These are phyloP conservation scores for Teinopalpus imperialis DNA, from an alignment of 2,888 invertebrate genomes.

Conservation along the genomic window DNA sequence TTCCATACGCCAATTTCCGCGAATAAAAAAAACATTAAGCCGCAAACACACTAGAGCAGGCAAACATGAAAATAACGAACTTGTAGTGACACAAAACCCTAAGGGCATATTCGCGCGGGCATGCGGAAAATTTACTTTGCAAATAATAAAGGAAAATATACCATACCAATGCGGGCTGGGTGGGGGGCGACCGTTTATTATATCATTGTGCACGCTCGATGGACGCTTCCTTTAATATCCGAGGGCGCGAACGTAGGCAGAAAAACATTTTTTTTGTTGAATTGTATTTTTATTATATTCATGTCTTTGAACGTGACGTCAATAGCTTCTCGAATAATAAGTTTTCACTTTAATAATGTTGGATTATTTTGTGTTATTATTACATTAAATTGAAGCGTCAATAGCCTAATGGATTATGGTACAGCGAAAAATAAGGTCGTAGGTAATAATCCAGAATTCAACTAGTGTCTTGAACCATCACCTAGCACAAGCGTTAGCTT, in stretches of 20 bases:
- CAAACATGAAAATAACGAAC: slow-evolving; percentile 24
- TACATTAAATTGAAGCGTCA: no score
- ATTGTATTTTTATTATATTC: slow-evolving; percentile 27
- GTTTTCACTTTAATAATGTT: no score
- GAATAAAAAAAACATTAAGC: slow-evolving; percentile 19
- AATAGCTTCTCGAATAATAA: slow-evolving; percentile 11
- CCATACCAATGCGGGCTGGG: slow-evolving; percentile 30
- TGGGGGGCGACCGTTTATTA: slow-evolving; percentile 44
- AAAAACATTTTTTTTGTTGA: slow-evolving; percentile 23
- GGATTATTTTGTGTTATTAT: no score
- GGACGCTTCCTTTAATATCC: slow-evolving; percentile 26
- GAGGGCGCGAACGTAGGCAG: slow-evolving; percentile 18
- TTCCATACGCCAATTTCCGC: slow-evolving; percentile 8
- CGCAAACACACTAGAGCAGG: slow-evolving; percentile 18
- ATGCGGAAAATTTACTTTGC: slow-evolving; percentile 33
- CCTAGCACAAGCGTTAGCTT: no score
- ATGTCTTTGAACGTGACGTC: slow-evolving; percentile 14
- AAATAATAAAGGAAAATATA: slow-evolving; percentile 30
- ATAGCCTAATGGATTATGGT: no score
- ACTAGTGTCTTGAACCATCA: no score
- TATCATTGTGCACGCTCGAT: slow-evolving; percentile 48
- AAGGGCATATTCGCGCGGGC: slow-evolving; percentile 28
- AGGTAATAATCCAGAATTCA: no score
- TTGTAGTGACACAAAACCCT: slow-evolving; percentile 26
- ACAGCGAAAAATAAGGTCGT: no score